Conservation (phyloP, 1,140 invertebrate species). For the Bombus fervidus region DNA sequence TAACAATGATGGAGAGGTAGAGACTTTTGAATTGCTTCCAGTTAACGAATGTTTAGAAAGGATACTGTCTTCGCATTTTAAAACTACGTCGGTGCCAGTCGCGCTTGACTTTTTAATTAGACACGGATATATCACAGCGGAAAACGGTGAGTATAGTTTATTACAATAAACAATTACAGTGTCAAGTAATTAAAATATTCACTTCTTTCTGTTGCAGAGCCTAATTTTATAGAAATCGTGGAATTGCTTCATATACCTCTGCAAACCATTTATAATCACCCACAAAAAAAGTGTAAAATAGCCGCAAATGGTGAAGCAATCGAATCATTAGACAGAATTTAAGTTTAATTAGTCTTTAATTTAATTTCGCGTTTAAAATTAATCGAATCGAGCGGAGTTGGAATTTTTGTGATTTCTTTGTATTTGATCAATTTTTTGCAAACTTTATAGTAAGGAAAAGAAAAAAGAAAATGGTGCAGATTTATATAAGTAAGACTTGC, state of each 20-base stretch:
- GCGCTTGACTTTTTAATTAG: conserved; percentile 95
- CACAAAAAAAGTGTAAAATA: conserved; percentile 79
- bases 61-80: conserved; percentile 92
- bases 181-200: not conserved
- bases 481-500: conserved; percentile 40
- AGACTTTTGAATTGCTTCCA: conserved; percentile 92
- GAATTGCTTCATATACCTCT: conserved; percentile 93
- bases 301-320: conserved; percentile 80
- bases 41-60: conserved; percentile 91
- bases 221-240: conserved; percentile 91
- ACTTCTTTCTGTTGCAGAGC: conserved; percentile 84
- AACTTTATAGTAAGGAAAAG: conserved; percentile 39
- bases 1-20: conserved; percentile 96
- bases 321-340: conserved; percentile 68
- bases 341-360: conserved; percentile 69
- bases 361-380: conserved; percentile 66
- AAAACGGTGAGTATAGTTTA: conserved; percentile 87
- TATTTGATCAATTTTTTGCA: conserved; percentile 45
- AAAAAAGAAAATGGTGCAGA: conserved; percentile 35
- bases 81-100: conserved; percentile 95
- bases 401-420: conserved; percentile 56
- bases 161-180: not conserved
- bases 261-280: conserved; percentile 87
- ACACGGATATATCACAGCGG: conserved; percentile 93
- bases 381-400: conserved; percentile 61